Evolutionary conservation across 2,113 vertebrate genomes (phyloP).

Genomic region (Neofelis nebulosa): DNA sequence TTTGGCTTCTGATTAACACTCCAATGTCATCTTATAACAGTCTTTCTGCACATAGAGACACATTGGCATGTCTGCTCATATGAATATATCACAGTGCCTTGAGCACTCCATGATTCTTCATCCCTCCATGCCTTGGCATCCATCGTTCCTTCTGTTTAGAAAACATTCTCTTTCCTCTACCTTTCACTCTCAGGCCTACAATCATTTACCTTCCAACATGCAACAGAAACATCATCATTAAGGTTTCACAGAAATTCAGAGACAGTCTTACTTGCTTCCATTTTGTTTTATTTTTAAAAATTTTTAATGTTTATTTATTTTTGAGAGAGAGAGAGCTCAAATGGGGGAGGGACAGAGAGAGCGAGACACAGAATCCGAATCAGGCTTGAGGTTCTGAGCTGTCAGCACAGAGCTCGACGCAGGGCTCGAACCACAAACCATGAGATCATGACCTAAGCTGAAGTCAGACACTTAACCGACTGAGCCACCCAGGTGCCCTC

Average conservation of each 20-base stretch:
- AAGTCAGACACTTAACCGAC: too few relatives aligned
- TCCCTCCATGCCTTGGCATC: neutral
- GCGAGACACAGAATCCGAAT: too few relatives aligned
- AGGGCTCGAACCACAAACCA: too few relatives aligned
- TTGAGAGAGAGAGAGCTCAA: too few relatives aligned
- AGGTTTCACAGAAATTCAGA: neutral
- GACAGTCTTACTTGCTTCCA: neutral
- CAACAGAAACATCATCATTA: neutral
- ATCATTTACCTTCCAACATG: neutral
- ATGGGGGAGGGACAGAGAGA: too few relatives aligned
- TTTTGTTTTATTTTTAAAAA: neutral
- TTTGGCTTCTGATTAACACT: neutral
- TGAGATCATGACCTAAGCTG: too few relatives aligned
- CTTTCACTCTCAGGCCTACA: neutral
- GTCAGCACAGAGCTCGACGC: too few relatives aligned
- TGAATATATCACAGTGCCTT: neutral
- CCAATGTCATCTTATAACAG: neutral
- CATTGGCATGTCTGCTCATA: neutral
- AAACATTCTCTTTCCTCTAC: neutral
- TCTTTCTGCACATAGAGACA: neutral
- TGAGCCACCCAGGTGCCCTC: too few relatives aligned
- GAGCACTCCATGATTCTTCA: neutral
- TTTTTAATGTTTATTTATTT: too few relatives aligned
- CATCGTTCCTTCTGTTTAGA: neutral
- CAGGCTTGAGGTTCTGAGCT: too few relatives aligned